Percentiles rank a stretch among this genome's conserved stretches.
Conservation (phyloP, 37 sponge, comb jelly and placozoan genomes). For the Chondrosia reniformis region DNA sequence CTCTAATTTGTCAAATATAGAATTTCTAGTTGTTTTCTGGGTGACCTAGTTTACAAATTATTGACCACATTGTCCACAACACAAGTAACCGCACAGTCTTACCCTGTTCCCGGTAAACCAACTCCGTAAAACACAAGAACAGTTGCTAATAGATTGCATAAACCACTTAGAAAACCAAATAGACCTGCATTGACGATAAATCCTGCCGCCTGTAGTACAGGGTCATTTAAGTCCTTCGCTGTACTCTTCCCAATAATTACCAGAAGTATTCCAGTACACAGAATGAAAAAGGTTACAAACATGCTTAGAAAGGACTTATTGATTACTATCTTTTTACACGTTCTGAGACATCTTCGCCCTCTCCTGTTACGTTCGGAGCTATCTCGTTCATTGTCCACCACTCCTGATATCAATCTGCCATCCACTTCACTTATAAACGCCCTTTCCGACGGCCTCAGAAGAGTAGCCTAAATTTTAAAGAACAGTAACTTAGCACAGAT, state of each 20-base stretch:
- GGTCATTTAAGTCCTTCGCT: too few relatives aligned
- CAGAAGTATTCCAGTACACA: background rate
- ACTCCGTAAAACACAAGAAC: conserved; percentile 65
- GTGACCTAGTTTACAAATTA: too few relatives aligned
- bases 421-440: conserved; percentile 10
- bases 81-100: background rate
- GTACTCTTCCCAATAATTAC: background rate
- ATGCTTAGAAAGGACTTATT: conserved; percentile 1
- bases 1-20: too few relatives aligned
- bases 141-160: conserved; percentile 57
- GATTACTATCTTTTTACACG: background rate
- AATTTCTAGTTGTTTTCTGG: too few relatives aligned
- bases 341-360: background rate
- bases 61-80: too few relatives aligned
- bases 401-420: background rate
- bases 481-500: too few relatives aligned
- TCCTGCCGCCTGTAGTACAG: background rate
- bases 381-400: too few relatives aligned
- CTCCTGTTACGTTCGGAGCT: too few relatives aligned
- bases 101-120: background rate
- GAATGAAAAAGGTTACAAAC: background rate
- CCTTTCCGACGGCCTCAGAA: background rate
- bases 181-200: conserved; percentile 65
- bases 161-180: conserved; percentile 67
- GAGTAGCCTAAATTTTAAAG: too few relatives aligned